These are phyloP conservation scores for Petrolisthes manimaculis DNA, from an alignment of 2,888 invertebrate species.

Conservation along the genomic window DNA sequence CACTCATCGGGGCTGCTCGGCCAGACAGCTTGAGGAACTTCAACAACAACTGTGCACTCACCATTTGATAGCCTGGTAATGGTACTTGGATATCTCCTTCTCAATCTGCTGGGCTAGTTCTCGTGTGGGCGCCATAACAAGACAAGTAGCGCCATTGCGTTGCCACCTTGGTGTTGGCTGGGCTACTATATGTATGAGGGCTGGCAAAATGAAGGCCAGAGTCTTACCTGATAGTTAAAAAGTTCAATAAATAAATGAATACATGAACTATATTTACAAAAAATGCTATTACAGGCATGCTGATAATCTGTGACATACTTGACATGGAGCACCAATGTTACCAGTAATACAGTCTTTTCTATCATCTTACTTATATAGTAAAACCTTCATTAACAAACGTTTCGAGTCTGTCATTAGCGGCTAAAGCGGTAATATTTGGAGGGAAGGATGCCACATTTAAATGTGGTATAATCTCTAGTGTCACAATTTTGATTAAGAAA, in stretches of 20 bases:
- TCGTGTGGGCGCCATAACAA: slow-evolving; percentile 92
- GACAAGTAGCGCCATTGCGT: slow-evolving; percentile 85
- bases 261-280: slow-evolving; percentile 1
- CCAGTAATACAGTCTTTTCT: no score
- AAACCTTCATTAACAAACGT: no score
- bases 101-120: slow-evolving; percentile 95
- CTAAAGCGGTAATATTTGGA: no score
- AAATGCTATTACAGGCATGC: no score
- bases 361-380: no score
- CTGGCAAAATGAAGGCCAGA: slow-evolving; percentile 91
- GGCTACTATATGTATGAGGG: slow-evolving; percentile 90
- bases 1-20: slow-evolving; percentile 71
- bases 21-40: no score
- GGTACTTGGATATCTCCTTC: slow-evolving; percentile 89
- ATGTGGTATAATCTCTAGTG: no score
- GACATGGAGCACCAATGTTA: no score
- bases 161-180: slow-evolving; percentile 80
- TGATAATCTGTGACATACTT: no score
- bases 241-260: not conserved
- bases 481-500: no score
- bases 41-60: slow-evolving; percentile 70
- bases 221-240: slow-evolving; percentile 81
- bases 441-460: no score
- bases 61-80: slow-evolving; percentile 88
- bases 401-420: no score